phyloP scores from a whole-genome alignment of 23 tunicate species.

The Halocynthia roretzi region DNA sequence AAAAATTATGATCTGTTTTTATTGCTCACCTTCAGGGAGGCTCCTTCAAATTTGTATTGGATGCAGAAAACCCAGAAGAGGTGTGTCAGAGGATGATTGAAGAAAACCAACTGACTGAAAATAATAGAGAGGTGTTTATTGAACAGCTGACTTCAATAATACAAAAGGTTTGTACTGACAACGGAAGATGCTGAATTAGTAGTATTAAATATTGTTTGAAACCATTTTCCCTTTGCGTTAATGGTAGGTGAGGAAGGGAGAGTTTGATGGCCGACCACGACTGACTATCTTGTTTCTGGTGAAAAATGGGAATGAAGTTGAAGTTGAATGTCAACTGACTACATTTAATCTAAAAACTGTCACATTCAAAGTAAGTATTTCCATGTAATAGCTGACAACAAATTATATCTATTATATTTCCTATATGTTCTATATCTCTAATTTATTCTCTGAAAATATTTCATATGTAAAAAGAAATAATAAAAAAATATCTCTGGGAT shows the following conservation, averaged over 20 bases:
- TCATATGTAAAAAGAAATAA: too few species aligned
- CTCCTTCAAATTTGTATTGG: constrained; percentile 47
- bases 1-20: neutral
- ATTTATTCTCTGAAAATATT: neutral
- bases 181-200: neutral
- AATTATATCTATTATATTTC: too few species aligned
- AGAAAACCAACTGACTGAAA: constrained; percentile 33
- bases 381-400: too few species aligned
- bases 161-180: constrained; percentile 40
- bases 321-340: constrained; percentile 86
- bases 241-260: constrained; percentile 73
- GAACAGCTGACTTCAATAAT: constrained; percentile 68
- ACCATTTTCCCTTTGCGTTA: neutral
- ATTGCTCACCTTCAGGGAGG: constrained; percentile 7
- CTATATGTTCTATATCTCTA: neutral
- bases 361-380: constrained; percentile 65
- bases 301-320: constrained; percentile 44
- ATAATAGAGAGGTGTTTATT: constrained; percentile 58
- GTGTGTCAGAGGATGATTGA: constrained; percentile 40
- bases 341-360: constrained; percentile 79
- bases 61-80: constrained; percentile 55
- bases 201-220: neutral
- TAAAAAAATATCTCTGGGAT: too few species aligned
- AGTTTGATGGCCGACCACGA: constrained; percentile 73
- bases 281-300: constrained; percentile 44